Evolutionary conservation across 2,797 vertebrate species (phyloP).

Genomic region (Chanos chanos): DNA sequence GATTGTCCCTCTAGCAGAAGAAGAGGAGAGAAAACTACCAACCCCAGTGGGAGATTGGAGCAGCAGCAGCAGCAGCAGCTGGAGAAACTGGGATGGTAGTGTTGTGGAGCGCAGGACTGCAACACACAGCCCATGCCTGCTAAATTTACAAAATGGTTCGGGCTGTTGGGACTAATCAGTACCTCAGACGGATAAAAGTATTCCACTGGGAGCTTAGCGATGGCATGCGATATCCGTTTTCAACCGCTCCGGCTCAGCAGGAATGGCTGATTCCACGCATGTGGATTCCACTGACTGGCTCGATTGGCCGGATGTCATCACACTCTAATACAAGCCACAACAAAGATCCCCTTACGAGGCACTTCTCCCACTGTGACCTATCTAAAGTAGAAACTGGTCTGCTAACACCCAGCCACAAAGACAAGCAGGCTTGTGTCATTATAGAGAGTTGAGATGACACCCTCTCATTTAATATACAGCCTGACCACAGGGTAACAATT

Average conservation of each 20-base stretch:
- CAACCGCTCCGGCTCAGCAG: neutral
- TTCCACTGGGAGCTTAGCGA: no score
- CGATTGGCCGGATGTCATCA: slow-evolving; percentile 3
- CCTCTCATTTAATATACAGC: slow-evolving; percentile 52
- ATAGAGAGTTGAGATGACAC: slow-evolving; percentile 55
- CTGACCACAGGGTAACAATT: slow-evolving; percentile 18
- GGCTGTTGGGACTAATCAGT: no score
- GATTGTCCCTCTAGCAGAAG: slow-evolving; percentile 9
- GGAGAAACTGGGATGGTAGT: neutral
- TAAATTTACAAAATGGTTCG: no score
- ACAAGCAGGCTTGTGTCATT: slow-evolving; percentile 53
- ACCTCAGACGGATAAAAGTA: no score
- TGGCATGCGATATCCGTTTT: neutral
- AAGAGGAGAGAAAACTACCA: slow-evolving; percentile 19
- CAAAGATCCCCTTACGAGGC: slow-evolving; percentile 18
- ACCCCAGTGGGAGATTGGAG: no score
- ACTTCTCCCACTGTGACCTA: slow-evolving; percentile 10
- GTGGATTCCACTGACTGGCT: slow-evolving; percentile 6
- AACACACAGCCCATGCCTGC: neutral
- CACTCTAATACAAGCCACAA: slow-evolving; percentile 24
- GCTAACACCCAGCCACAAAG: slow-evolving; percentile 43
- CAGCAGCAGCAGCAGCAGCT: no score
- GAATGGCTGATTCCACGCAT: neutral
- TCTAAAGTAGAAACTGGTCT: slow-evolving; percentile 16
- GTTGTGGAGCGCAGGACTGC: neutral